Evolutionary conservation across 2,113 vertebrate species (phyloP), one percentile per base, ranked within the genome.

Genomic region (Gulo gulo): DNA sequence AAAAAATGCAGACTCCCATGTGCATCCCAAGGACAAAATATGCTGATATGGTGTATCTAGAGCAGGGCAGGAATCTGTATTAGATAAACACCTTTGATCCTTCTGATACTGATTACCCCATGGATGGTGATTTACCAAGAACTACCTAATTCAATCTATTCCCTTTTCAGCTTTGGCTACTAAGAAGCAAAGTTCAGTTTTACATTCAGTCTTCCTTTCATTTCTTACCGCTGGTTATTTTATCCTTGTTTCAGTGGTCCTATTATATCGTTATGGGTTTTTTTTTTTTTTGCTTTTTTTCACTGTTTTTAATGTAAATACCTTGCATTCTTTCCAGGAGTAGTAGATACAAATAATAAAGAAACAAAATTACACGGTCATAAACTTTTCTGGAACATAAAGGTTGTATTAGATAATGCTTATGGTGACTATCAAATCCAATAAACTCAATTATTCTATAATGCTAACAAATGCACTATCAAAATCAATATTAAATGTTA

Each of bases 401-500:
- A 95, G 20, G 21, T 57, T 93, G 20, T 45, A 89, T 65, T 34
- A 92, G 13, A 91, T 73, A 24, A 78, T 7, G 34, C 12, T 21
- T 69, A 85, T 29, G 2, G 3, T 88, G 31, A 81, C 18, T 74
- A 85, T 82, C 4, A 83, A 94, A 94, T 92, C 26, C 16, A 87
- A 69, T 34, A 47, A 74, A 57, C 81, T 65, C 18, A 57, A 57
- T 88, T 85, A 85, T 85, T 73, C 31, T 85, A 15, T 47, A 81
- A 74, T 67, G 34, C 4, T 93, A 96, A 93, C 31, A 96, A 91
- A 92, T 42, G 6, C 24, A 42, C 50, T 50, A 71, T 34, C 50
- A 89, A 85, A 80, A 21, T 88, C 55, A 71, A 39, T 76, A 76
- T 65, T 91, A 92, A 94, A 83, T 88, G 88, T n/a, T 69, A 74